Percentiles rank a stretch among this genome's conserved stretches.
These are phyloP conservation scores for Tyrophagus putrescentiae DNA, from an alignment of 1,140 invertebrate species.

Conservation along the genomic window DNA sequence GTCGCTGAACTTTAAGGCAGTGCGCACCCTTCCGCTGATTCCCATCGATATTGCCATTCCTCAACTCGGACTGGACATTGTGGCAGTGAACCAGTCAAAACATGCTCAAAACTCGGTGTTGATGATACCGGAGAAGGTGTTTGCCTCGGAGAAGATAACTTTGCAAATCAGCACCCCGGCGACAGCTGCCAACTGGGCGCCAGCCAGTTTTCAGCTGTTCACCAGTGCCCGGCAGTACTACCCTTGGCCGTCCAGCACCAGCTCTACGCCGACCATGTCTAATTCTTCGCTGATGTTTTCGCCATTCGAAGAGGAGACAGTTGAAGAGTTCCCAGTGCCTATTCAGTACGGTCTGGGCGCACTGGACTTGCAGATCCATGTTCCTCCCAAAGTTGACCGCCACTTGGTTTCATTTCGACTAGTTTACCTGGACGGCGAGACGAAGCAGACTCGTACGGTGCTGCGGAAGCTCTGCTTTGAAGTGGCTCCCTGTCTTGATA, in stretches of 20 bases:
- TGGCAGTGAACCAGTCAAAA: background rate
- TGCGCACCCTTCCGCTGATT: conserved; percentile 17
- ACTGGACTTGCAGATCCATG: background rate
- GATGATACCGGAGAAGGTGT: background rate
- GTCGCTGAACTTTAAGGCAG: conserved; percentile 31
- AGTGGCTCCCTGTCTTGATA: conserved; percentile 3
- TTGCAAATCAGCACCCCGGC: background rate
- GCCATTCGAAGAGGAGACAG: too few species aligned
- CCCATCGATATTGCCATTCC: conserved; percentile 24
- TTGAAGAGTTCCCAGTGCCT: background rate
- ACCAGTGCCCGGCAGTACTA: background rate
- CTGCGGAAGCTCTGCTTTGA: conserved; percentile 2
- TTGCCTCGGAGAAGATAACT: background rate
- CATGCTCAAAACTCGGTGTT: background rate
- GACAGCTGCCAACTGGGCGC: background rate
- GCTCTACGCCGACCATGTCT: too few species aligned
- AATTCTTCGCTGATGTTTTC: too few species aligned
- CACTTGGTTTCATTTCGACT: background rate
- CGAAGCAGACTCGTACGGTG: background rate
- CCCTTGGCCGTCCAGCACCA: background rate
- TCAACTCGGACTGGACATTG: background rate
- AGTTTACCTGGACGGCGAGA: background rate
- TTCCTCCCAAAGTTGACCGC: background rate
- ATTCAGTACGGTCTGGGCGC: background rate
- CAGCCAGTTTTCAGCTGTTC: background rate